Base-by-base conservation (phyloP, 2,797 vertebrate genomes). In the Dipus sagitta region DNA sequence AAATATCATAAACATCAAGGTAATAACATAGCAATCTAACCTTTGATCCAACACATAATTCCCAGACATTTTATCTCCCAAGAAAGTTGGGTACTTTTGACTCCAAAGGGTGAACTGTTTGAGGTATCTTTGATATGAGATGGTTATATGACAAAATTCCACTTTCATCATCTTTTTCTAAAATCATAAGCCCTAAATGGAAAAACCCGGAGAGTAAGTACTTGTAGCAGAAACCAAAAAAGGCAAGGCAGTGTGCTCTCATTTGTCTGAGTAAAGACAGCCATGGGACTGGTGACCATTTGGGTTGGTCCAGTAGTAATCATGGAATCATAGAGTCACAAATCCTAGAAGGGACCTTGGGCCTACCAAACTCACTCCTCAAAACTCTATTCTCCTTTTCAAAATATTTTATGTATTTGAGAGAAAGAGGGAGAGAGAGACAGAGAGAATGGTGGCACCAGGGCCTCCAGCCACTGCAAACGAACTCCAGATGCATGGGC, bases 101-200 rank as follows among this genome's bases (percentile, higher is more conserved):
- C 26, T 76, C n/a, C 58, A 13, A 24, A 76, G 86, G 26, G 58
- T 58, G 71, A 82, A 83, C 17, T 74, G 65, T 64, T 74, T 74
- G 87, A 95, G 83, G 93, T 80, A 91, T 87, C 38, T 96, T 90
- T 95, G 90, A 68, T 86, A 90, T 81, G 96, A 97, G 88, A 89
- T 58, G 74, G 85, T 92, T 86, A 86, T 42, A 54, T 62, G 70
- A 82, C 8, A 67, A 88, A 77, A 28, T 32, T 89, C 60, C 18
- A 82, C 38, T 32, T 68, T 26, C 24, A 52, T 6, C 38, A 88
- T 62, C 32, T n/a, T 88, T 71, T 80, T 74, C 38, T 80, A 74
- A 76, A 78, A 68, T 64, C 47, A 82, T 21, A 34, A 74, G 54
- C 18, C 52, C 23, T 30, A 42, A 24, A 65, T 32, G 6, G 86